Evolutionary conservation across 2,797 vertebrate genomes (phyloP).

Genomic region (Rhyacichthys aspro): DNA sequence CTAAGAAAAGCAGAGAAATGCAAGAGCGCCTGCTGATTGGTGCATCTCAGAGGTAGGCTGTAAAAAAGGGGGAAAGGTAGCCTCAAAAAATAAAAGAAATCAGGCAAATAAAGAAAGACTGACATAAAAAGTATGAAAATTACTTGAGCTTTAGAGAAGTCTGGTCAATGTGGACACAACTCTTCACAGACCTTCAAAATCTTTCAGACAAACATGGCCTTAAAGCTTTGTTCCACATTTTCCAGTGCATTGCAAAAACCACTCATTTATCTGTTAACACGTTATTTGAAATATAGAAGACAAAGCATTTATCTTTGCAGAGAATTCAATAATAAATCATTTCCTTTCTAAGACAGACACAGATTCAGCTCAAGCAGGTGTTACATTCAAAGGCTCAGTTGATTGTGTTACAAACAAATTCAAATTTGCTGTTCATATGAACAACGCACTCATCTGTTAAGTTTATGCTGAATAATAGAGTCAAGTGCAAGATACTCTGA

Average conservation of each 20-base stretch:
- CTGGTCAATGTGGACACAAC: neutral
- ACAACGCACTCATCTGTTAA: no score
- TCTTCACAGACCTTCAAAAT: neutral
- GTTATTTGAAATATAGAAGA: neutral
- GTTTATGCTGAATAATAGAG: no score
- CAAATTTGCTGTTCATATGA: neutral
- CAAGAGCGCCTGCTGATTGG: neutral
- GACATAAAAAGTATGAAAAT: no score
- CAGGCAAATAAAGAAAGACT: no score
- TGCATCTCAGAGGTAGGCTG: neutral
- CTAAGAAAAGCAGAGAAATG: constrained; percentile 7
- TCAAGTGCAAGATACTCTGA: no score
- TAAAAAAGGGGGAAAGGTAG: neutral
- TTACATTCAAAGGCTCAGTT: neutral
- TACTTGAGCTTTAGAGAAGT: no score
- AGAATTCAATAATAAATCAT: no score
- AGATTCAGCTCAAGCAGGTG: neutral
- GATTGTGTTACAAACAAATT: neutral
- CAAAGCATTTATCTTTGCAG: neutral
- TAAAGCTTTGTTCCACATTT: neutral
- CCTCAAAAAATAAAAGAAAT: constrained; percentile 1
- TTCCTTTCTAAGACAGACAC: no score
- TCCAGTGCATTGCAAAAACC: neutral
- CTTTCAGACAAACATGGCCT: neutral
- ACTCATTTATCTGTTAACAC: neutral